Evolutionary conservation across 2,888 invertebrate species (phyloP).

Genomic region (Melanophora roralis): DNA sequence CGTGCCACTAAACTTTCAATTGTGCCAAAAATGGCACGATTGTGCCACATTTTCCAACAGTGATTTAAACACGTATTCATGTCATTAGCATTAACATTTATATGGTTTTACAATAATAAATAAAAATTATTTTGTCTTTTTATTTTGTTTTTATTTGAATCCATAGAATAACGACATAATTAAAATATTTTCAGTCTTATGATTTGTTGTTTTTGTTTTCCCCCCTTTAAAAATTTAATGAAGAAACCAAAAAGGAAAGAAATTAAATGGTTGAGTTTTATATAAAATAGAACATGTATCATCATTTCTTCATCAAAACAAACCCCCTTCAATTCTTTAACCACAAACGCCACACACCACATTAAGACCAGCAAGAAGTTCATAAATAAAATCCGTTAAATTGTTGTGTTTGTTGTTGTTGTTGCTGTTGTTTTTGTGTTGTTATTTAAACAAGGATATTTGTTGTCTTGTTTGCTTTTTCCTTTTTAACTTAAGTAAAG

Average conservation of each 20-base stretch:
- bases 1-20: too few relatives aligned
- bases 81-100: constrained; percentile 50
- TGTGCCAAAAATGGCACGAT: too few relatives aligned
- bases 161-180: constrained; percentile 58
- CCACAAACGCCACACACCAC: background rate
- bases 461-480: constrained; percentile 21
- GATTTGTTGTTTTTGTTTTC: background rate
- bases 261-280: constrained; percentile 29
- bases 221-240: background rate
- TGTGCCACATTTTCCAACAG: too few relatives aligned
- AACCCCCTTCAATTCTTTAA: background rate
- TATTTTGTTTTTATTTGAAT: constrained; percentile 51
- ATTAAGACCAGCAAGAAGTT: background rate
- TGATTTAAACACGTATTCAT: constrained; percentile 2
- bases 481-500: constrained; percentile 4
- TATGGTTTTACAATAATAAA: constrained; percentile 35
- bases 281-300: constrained; percentile 49
- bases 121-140: constrained; percentile 42
- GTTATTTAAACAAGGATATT: constrained; percentile 35
- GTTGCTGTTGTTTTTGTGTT: constrained; percentile 3
- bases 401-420: background rate
- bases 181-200: constrained; percentile 36
- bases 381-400: background rate
- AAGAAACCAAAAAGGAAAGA: constrained; percentile 6
- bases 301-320: background rate